Evolutionary conservation across 2,888 invertebrate genomes (phyloP), one percentile per base, ranked within the genome.

Genomic region (Himalopsyche kuldschensis): DNA sequence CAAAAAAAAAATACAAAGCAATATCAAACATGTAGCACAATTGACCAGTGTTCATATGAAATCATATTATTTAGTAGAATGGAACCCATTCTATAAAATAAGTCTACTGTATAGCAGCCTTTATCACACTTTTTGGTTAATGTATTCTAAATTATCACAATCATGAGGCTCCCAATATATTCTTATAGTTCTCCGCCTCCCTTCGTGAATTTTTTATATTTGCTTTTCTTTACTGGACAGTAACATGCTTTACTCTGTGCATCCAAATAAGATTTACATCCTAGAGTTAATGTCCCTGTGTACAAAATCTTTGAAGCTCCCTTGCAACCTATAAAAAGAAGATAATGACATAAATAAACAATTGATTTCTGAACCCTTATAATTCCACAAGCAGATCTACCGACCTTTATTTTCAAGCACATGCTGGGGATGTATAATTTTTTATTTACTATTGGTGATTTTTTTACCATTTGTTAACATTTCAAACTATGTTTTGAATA

Each of bases 221-320:
- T 92, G 88, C 88, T 91, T 89, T 90, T 89, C 32, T 87, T 86
- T 81, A 92, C 90, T 76, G 92, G 92, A 89, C 97, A 98, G 87
- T 94, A 95, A 88, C 98, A 98, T 0, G 97, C 96, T 85, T 95
- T 92, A 87, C 93, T 92, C 89, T 98, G 98, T 0, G 97, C 95
- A 89, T 97, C 95, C 86, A 96, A 92, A 89, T 94, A 98, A 30
- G 97, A 94, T 88, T 96, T 96, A 88, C 98, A 98, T 0, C 98
- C 98, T 2, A 98, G 90, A 8, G 97, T 95, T 75, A 96, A 90
- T 0, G 97, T 97, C 15, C 97, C 97, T 0, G 96, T 96, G 88
- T 95, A 97, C 27, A 98, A 91, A 90, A 97, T 91, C 89, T 97
- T 97, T 0, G 97, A 96, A 47, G 96, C 96, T 20, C 94, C 95